phyloP scores from a whole-genome alignment of 2,113 vertebrate genomes.

The Casuarius casuarius region DNA sequence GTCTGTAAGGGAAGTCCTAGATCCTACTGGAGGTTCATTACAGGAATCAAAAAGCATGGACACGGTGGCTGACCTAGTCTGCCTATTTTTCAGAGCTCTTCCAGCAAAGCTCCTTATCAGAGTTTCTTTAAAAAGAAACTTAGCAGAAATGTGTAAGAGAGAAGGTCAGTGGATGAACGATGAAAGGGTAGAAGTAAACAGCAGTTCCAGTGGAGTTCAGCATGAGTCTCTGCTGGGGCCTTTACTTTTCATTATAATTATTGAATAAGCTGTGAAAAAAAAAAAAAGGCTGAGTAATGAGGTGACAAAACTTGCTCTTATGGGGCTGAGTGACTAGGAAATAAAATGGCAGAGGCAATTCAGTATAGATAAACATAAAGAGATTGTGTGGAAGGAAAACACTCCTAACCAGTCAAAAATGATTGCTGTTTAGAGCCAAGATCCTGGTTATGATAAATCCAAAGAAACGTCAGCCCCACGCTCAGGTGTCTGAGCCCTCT shows the following conservation, averaged over 20 bases:
- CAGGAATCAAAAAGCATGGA: not conserved
- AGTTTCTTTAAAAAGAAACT: not conserved
- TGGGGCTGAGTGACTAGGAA: not conserved
- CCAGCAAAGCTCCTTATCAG: not conserved
- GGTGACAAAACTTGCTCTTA: not conserved
- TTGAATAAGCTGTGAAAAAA: not conserved
- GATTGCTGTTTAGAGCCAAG: not conserved
- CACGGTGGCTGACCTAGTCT: not conserved
- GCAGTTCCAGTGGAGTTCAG: not conserved
- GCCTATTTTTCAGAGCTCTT: not conserved
- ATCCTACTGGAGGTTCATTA: not conserved
- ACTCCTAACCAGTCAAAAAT: accelerated
- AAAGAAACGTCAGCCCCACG: not conserved
- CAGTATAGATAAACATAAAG: not conserved
- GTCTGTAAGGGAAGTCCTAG: not conserved
- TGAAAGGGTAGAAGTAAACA: not conserved
- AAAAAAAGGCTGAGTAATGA: not conserved
- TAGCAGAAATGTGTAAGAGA: not conserved
- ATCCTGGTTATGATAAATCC: not conserved
- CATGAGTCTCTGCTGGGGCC: not conserved
- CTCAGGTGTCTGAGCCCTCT: not conserved
- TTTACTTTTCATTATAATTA: not conserved
- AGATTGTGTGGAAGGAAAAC: not conserved
- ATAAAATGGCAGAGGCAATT: not conserved
- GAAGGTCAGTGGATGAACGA: not conserved